Percentiles rank a stretch among this genome's conserved stretches.
Conservation (phyloP, 2,888 invertebrate genomes). For the Lagria hirta region DNA sequence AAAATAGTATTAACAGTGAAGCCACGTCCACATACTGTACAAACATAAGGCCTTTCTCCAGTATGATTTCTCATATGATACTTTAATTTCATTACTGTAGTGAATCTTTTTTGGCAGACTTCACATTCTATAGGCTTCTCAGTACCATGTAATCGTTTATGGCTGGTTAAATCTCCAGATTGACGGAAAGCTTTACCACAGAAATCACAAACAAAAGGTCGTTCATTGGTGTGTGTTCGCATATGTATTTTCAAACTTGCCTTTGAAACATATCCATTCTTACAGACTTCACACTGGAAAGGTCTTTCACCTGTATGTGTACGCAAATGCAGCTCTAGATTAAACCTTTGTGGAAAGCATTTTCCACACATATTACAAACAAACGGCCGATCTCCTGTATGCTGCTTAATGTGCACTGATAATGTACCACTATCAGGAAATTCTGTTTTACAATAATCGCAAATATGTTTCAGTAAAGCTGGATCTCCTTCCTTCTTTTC, state of each 20-base stretch:
- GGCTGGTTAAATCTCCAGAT: constrained; percentile 54
- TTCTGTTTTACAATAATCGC: constrained; percentile 54
- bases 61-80: constrained; percentile 56
- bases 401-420: constrained; percentile 54
- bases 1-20: constrained; percentile 55
- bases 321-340: constrained; percentile 52
- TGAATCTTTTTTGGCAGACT: constrained; percentile 53
- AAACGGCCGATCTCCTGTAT: constrained; percentile 53
- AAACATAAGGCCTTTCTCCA: constrained; percentile 54
- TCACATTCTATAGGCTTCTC: constrained; percentile 55
- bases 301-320: constrained; percentile 55
- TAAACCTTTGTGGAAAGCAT: constrained; percentile 53
- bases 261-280: constrained; percentile 54
- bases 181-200: constrained; percentile 55
- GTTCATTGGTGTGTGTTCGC: constrained; percentile 55
- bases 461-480: constrained; percentile 52
- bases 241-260: constrained; percentile 55
- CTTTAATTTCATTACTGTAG: constrained; percentile 55
- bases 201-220: constrained; percentile 54
- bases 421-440: constrained; percentile 50
- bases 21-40: constrained; percentile 52
- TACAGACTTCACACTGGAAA: constrained; percentile 53
- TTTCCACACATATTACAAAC: constrained; percentile 54
- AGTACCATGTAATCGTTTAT: constrained; percentile 54
- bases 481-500: constrained; percentile 55